Evolutionary conservation across 92 coral and sea anemone species (phyloP), one percentile per base, ranked within the genome.

Genomic region (Pocillopora grandis): DNA sequence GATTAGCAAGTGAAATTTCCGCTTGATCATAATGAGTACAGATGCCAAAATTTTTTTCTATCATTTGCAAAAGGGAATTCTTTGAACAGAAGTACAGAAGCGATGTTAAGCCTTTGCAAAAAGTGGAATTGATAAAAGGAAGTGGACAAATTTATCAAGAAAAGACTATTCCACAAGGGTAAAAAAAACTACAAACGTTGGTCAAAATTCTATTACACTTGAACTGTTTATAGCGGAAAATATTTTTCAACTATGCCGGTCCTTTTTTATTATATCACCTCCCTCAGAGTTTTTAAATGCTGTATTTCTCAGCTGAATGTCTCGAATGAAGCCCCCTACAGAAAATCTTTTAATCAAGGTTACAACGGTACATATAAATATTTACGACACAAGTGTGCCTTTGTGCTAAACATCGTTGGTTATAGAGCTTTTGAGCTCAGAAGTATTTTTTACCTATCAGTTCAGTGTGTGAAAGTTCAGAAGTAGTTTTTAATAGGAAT

Each of bases 301-400:
- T 15, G 19, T 33, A 15, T 70, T 35, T 75, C 31, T 66, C 42
- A 23, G 10, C 14, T n/a, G 76, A 48, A 36, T 42, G 76, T 71
- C 17, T 9, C 31, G 67, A 80, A 67, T 12, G 52, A 69, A 58
- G 65, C 85, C 49, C 77, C 85, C 77, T 60, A n/a, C 85, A 31
- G 76, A 18, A 70, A 59, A 35, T 33, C 31, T 20, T 69, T 70
- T 58, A 70, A 69, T 80, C 84, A 37, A 71, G 27, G 42, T 27
- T 48, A 60, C 20, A 33, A 61, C 14, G 21, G 11, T 31, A 14
- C 57, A 81, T 81, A 72, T 81, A 81, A 81, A 81, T 81, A 81
- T 81, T 81, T 81, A 81, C 77, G 21, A 71, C 2, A 23, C 68
- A 71, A 60, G 85, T 37, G 60, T 71, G 85, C 77, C 85, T 19